phyloP scores from a whole-genome alignment of 2,888 invertebrate genomes.

The Aphodius sticticus region DNA sequence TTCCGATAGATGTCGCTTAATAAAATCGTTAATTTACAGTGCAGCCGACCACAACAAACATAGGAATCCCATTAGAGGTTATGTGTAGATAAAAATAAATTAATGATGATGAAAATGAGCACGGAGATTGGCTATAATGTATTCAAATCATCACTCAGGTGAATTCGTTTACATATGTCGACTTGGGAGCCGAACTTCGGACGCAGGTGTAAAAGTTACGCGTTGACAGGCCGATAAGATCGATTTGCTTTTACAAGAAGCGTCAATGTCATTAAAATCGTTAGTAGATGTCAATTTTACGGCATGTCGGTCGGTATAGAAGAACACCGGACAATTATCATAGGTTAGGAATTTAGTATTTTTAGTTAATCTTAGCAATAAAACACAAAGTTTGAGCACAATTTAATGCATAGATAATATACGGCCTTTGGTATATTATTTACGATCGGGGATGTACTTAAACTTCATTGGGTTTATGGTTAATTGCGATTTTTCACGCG shows the following conservation, averaged over 20 bases:
- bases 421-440: background rate
- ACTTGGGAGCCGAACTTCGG: background rate
- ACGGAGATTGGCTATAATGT: background rate
- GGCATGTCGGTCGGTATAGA: no score
- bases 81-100: background rate
- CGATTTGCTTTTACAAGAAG: background rate
- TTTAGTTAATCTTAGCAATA: background rate
- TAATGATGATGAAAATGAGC: background rate
- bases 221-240: background rate
- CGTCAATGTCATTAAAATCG: background rate
- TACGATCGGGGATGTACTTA: background rate
- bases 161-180: background rate
- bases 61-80: background rate
- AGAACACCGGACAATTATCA: no score
- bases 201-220: background rate
- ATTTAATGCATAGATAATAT: background rate
- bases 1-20: background rate
- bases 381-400: background rate
- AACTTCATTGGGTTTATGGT: background rate
- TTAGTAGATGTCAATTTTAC: background rate
- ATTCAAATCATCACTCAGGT: background rate
- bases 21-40: background rate
- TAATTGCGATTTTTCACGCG: background rate
- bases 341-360: no score
- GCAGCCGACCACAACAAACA: background rate